Evolutionary conservation across 2,888 invertebrate species (phyloP).

Genomic region (Trachelus tabidus): DNA sequence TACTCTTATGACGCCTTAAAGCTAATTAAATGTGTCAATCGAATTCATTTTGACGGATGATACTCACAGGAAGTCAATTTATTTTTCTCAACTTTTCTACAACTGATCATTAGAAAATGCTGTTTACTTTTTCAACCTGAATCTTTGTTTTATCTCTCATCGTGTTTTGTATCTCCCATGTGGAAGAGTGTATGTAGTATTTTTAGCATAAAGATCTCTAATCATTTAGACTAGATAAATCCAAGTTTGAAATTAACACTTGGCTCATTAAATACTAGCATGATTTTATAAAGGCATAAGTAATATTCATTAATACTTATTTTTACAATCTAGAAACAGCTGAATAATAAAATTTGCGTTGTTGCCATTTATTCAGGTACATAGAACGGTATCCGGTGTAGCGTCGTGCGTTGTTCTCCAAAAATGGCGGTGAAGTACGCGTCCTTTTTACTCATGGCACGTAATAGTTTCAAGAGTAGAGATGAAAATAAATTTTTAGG

Average conservation of each 20-base stretch:
- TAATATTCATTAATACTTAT: neutral
- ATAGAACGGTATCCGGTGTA: neutral
- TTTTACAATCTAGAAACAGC: neutral
- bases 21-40: neutral
- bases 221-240: neutral
- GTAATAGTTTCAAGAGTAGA: neutral
- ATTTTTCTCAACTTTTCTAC: neutral
- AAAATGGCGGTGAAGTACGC: neutral
- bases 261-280: neutral
- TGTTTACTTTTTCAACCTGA: neutral
- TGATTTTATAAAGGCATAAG: neutral
- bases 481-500: neutral
- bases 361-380: neutral
- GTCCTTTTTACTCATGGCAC: neutral
- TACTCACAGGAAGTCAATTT: neutral
- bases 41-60: neutral
- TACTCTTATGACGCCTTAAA: neutral
- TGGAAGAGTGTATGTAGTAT: neutral
- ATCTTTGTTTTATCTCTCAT: neutral
- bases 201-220: too few relatives aligned
- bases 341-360: neutral
- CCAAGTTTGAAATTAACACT: neutral
- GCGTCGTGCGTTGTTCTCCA: neutral
- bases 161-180: neutral
- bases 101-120: neutral